Evolutionary conservation across 2,888 invertebrate genomes (phyloP).

Genomic region (Oxyteleia sp.): DNA sequence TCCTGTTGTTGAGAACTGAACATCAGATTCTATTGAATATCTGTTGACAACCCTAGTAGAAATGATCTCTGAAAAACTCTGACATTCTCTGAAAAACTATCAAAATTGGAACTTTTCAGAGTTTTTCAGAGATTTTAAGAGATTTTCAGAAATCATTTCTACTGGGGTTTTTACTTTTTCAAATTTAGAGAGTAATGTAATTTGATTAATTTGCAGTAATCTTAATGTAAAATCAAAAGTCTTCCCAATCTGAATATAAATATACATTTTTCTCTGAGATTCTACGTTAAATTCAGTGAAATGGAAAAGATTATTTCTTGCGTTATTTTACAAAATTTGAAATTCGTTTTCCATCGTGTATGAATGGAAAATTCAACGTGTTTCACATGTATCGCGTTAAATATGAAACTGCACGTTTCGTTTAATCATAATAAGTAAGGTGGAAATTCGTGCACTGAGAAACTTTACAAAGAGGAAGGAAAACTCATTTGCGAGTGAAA

Average conservation of each 20-base stretch:
- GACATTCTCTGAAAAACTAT: too few species aligned
- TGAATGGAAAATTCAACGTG: slow-evolving; percentile 17
- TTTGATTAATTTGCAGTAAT: background rate
- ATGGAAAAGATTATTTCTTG: background rate
- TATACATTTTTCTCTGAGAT: background rate
- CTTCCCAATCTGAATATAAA: background rate
- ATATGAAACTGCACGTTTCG: slow-evolving; percentile 44
- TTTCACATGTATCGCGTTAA: slow-evolving; percentile 10
- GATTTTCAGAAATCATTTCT: too few species aligned
- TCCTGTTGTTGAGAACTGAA: too few species aligned
- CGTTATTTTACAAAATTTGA: background rate
- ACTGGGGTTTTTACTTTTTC: too few species aligned
- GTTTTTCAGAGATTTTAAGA: too few species aligned
- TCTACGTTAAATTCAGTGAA: background rate
- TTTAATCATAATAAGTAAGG: slow-evolving; percentile 63
- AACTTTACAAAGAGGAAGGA: slow-evolving; percentile 46
- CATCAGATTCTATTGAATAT: too few species aligned
- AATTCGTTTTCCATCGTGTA: slow-evolving; percentile 18
- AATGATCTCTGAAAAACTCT: too few species aligned
- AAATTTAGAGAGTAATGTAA: too few species aligned
- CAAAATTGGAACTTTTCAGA: too few species aligned
- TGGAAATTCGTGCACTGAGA: slow-evolving; percentile 55
- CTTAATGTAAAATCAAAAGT: background rate
- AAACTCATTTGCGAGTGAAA: slow-evolving; percentile 56
- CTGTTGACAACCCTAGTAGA: too few species aligned